These are phyloP conservation scores for Silurus glanis DNA, from an alignment of 2,113 vertebrate genomes.

Conservation along the genomic window DNA sequence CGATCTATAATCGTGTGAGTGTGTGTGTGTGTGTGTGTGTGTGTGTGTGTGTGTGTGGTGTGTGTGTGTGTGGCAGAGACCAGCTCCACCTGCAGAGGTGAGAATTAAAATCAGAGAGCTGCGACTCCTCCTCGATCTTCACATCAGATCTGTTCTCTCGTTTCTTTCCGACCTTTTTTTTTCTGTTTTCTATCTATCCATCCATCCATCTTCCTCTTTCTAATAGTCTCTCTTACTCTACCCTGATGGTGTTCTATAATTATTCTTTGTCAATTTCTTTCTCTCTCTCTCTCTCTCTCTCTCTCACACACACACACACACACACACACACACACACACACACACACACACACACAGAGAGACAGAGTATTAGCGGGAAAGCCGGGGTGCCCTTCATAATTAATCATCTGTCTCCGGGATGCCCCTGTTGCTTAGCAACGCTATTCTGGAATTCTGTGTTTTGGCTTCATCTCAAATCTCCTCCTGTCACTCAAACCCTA, in stretches of 20 bases:
- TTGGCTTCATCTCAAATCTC: slow-evolving; percentile 8
- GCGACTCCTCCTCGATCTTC: not conserved
- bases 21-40: not conserved
- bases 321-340: slow-evolving; percentile 5
- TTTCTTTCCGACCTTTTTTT: not conserved
- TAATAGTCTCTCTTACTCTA: not conserved
- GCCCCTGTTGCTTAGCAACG: slow-evolving; percentile 41
- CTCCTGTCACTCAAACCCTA: slow-evolving; percentile 14
- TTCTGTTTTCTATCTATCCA: no score
- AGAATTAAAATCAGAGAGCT: not conserved
- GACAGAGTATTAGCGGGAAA: not conserved
- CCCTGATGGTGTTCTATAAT: no score
- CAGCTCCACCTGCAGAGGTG: not conserved
- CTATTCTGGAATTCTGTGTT: slow-evolving; percentile 17
- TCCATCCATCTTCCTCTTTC: no score
- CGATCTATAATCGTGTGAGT: not conserved
- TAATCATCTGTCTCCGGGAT: slow-evolving; percentile 24
- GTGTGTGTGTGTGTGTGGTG: not conserved
- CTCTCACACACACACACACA: not conserved
- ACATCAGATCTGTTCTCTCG: not conserved
- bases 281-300: not conserved
- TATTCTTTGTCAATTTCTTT: not conserved
- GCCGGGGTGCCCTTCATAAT: slow-evolving; percentile 29
- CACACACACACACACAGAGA: not conserved
- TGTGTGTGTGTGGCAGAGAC: not conserved